Conservation (phyloP, 2,888 invertebrate species). For the Hyposoter didymator region DNA sequence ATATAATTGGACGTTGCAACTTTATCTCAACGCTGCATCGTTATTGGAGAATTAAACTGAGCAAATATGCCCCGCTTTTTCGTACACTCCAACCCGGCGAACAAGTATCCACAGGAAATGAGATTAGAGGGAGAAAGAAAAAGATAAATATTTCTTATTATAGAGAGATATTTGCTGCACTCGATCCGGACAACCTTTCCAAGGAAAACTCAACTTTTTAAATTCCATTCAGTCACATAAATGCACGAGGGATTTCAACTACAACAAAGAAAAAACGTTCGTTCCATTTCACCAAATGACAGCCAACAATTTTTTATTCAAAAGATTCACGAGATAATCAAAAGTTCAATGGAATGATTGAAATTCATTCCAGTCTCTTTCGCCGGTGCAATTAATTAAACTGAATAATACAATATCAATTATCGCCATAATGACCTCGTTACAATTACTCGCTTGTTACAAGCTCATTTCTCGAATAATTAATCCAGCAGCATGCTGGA, state of each 20-base stretch:
- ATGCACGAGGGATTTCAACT: neutral
- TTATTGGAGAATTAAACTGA: constrained; percentile 45
- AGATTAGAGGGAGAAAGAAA: constrained; percentile 12
- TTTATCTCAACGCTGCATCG: constrained; percentile 41
- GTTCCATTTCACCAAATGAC: neutral
- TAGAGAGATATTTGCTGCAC: neutral
- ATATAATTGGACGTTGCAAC: constrained; percentile 37
- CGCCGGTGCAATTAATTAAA: neutral
- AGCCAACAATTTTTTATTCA: neutral
- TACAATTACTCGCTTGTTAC: neutral
- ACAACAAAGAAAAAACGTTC: neutral
- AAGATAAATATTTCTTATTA: constrained; percentile 13
- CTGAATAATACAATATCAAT: neutral
- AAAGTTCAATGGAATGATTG: neutral
- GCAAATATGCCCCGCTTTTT: constrained; percentile 3
- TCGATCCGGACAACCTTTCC: neutral
- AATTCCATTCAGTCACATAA: neutral
- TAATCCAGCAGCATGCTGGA: neutral
- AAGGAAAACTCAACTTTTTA: neutral
- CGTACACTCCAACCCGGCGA: neutral
- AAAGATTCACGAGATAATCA: neutral
- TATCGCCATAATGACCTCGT: neutral
- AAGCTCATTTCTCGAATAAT: neutral
- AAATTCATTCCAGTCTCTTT: neutral
- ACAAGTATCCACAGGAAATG: constrained; percentile 10